Conservation (phyloP, 2,797 vertebrate genomes). For the Buceros bicornis region DNA sequence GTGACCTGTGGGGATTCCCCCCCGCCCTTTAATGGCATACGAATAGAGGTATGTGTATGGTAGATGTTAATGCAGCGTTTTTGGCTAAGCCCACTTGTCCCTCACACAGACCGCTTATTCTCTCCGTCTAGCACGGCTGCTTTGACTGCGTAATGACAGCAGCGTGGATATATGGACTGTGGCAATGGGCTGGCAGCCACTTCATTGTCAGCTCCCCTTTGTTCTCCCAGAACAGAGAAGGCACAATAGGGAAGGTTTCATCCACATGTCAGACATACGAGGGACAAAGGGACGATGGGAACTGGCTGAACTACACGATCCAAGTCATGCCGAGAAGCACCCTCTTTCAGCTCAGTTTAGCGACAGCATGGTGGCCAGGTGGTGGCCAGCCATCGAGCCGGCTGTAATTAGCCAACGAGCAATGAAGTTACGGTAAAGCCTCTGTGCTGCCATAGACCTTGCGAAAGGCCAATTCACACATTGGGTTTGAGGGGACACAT, state of each 20-base stretch:
- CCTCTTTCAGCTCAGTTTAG: constrained; percentile 5
- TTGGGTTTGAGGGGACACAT: constrained; percentile 8
- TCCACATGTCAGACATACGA: constrained; percentile 79
- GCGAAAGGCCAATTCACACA: not conserved
- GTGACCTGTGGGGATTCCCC: not conserved
- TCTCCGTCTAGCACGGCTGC: constrained; percentile 3
- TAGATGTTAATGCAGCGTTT: constrained; percentile 9
- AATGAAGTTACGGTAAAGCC: not conserved
- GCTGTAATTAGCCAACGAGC: not conserved
- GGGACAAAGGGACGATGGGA: constrained; percentile 69
- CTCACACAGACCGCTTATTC: constrained; percentile 7
- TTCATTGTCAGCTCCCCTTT: constrained; percentile 78
- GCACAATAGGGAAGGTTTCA: constrained; percentile 73
- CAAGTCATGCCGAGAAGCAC: not conserved
- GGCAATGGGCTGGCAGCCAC: constrained; percentile 69
- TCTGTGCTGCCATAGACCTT: not conserved
- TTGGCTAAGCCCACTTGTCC: constrained; percentile 27
- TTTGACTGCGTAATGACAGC: constrained; percentile 64
- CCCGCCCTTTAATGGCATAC: not conserved
- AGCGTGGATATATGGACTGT: constrained; percentile 75
- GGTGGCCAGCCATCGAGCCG: not conserved
- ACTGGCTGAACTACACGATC: constrained; percentile 32
- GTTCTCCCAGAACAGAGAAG: constrained; percentile 72
- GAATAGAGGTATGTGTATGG: not conserved
- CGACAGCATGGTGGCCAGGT: not conserved